Evolutionary conservation across 2,888 invertebrate species (phyloP), one percentile per base, ranked within the genome.

Genomic region (Synanthedon formicaeformis): DNA sequence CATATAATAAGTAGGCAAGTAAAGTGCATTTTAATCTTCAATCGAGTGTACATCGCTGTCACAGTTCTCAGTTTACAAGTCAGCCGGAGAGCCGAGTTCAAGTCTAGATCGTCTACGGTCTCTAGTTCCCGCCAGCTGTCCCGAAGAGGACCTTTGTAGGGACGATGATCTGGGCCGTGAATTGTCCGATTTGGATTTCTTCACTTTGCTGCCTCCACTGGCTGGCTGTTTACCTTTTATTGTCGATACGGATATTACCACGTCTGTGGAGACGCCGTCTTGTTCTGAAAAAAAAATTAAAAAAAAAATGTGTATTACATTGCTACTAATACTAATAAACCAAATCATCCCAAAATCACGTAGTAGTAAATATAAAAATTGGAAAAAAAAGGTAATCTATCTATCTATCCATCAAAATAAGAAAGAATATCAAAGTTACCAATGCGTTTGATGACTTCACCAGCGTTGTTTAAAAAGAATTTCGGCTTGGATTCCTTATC

Each of bases 141-240:
- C 84, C 1, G 88, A 88, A 11, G 81, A 75, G 1, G 88, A 87
- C 18, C 87, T 71, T 63, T 86, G 86, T 52, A 88, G 60, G 3
- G 88, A 88, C 1, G 84, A 70, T 4, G 88, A 81, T 12, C 87
- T 71, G 16, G 86, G 77, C 5, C 80, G 71, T 1, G 80, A 70
- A n/a, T 78, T 70, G 55, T 84, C 86, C 13, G 85, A 78, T 59
- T 81, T 85, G 41, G 84, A 81, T 61, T 87, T 88, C 68, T 88
- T 88, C 51, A 78, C 85, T 60, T 85, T 86, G 62, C 80, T 86
- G 52, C 81, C 85, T 14, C 87, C 87, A 6, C 73, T 75, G 5
- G 85, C 86, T n/a, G 86, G 85, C 59, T 88, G 84, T 67, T 88
- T 88, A 59, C 86, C 86, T 64, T 88, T 88, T 55, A 85, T 58